These are phyloP conservation scores for Seladonia tumulorum DNA, from an alignment of 2,888 invertebrate genomes.

Conservation along the genomic window DNA sequence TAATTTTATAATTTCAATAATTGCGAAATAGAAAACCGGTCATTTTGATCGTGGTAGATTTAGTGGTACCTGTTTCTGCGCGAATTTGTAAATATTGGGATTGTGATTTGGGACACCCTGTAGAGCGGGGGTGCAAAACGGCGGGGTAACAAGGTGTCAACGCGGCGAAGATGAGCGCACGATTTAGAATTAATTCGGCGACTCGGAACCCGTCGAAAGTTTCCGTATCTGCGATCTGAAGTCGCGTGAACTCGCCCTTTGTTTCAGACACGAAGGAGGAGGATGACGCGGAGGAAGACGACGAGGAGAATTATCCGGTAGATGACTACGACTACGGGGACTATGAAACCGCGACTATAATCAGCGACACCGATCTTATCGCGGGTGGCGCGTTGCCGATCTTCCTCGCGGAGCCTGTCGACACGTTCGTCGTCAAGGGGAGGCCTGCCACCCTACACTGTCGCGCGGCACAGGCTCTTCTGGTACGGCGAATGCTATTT, in stretches of 20 bases:
- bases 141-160: not conserved
- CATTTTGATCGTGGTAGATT: too few species aligned
- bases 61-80: not conserved
- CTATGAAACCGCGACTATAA: conserved; percentile 74
- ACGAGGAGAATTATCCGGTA: conserved; percentile 75
- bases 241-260: conserved; percentile 14
- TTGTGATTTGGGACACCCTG: not conserved
- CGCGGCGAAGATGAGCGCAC: not conserved
- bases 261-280: conserved; percentile 73
- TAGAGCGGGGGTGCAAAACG: not conserved
- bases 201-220: not conserved
- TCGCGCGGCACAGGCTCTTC: conserved; percentile 94
- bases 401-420: conserved; percentile 94
- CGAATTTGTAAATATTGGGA: not conserved
- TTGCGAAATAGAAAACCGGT: too few species aligned
- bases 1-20: too few species aligned
- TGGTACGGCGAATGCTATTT: conserved; percentile 80
- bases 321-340: conserved; percentile 76
- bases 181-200: not conserved
- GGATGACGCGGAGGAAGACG: conserved; percentile 75
- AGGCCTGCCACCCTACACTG: conserved; percentile 94
- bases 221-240: conserved; percentile 10
- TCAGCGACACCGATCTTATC: conserved; percentile 76
- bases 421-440: conserved; percentile 95
- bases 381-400: conserved; percentile 91